phyloP scores from a whole-genome alignment of 1,140 invertebrate species.

The Pteromalus puparum region DNA sequence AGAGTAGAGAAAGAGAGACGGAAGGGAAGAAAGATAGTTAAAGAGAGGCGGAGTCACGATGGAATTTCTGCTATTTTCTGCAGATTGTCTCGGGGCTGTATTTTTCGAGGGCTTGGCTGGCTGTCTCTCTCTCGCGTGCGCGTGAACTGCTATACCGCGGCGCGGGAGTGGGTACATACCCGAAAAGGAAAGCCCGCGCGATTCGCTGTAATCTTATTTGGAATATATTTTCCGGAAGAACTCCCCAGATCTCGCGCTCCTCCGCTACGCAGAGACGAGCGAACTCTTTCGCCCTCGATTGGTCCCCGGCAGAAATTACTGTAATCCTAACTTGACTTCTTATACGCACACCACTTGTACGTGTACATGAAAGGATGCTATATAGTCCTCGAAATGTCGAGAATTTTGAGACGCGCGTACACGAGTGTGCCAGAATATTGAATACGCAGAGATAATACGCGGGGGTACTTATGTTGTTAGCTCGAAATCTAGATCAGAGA shows the following conservation, averaged over 20 bases:
- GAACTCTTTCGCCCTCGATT: background rate
- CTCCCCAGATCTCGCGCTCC: constrained; percentile 44
- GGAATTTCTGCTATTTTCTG: constrained; percentile 72
- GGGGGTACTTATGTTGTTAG: background rate
- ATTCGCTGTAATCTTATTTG: constrained; percentile 71
- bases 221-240: constrained; percentile 67
- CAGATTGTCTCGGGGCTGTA: constrained; percentile 69
- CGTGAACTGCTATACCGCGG: constrained; percentile 38
- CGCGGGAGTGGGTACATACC: background rate
- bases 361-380: background rate
- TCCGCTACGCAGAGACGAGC: background rate
- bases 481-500: constrained; percentile 19
- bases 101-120: constrained; percentile 65
- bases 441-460: background rate
- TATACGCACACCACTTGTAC: background rate
- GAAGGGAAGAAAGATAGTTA: constrained; percentile 43
- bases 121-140: constrained; percentile 45
- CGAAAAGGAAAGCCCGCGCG: constrained; percentile 48
- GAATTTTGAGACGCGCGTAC: too few species aligned
- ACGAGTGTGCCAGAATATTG: background rate
- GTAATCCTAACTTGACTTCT: background rate
- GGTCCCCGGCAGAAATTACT: background rate
- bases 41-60: constrained; percentile 58
- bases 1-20: constrained; percentile 39
- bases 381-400: too few species aligned